Percentiles rank a stretch among this genome's conserved stretches.
Conservation (phyloP, 2,797 vertebrate genomes). For the Taeniopygia guttata region DNA sequence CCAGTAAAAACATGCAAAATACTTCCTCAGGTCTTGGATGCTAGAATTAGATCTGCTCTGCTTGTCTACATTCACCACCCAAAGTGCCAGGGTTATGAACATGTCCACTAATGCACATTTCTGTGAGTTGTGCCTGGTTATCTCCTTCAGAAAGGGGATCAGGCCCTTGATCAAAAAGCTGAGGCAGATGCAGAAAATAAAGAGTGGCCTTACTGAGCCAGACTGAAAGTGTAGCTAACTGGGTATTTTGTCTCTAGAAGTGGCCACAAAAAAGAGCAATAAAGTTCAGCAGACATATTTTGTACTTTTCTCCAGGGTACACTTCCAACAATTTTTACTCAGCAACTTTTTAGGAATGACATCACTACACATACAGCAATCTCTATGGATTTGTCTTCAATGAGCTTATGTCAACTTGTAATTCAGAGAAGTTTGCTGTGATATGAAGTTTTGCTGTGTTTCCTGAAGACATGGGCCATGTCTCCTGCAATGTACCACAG, state of each 20-base stretch:
- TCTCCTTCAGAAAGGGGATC: background rate
- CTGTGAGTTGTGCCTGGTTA: background rate
- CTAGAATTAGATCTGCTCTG: background rate
- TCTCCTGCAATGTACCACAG: background rate
- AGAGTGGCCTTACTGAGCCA: background rate
- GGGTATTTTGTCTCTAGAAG: background rate
- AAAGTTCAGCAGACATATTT: background rate
- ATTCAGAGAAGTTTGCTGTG: background rate
- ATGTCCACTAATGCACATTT: background rate
- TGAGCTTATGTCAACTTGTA: rapidly evolving
- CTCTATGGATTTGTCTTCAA: background rate
- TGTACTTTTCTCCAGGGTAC: background rate
- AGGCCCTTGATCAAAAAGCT: background rate
- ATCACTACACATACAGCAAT: background rate
- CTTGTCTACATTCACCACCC: background rate
- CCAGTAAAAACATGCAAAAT: background rate
- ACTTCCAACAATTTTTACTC: background rate
- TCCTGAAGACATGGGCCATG: background rate
- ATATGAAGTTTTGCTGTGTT: background rate
- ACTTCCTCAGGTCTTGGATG: background rate
- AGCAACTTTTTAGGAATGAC: background rate
- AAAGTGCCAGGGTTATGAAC: background rate
- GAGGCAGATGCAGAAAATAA: background rate
- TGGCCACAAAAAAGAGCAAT: background rate
- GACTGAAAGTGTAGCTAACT: background rate